Base-by-base conservation (phyloP, 2,888 invertebrate genomes). In the Habrosyne pyritoides region DNA sequence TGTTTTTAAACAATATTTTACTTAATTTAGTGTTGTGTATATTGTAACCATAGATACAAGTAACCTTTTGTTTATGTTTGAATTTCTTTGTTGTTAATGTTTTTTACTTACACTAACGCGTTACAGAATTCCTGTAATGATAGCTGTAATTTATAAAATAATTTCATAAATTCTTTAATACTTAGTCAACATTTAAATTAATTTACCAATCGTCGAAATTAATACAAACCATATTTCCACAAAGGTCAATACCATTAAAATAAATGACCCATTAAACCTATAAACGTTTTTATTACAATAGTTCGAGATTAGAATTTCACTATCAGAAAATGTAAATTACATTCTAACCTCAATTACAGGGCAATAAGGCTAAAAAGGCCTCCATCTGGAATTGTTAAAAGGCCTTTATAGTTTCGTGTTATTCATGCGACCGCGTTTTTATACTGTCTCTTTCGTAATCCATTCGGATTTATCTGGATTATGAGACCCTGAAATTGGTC, bases 341-440 rank as follows among this genome's bases (percentile, higher is more conserved):
- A 18, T 28, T 50, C 10, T 18, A 30, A 28, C 50, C 50, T 49
- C 14, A 49, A 28, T 49, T 49, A 28, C 49, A 14, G 28, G n/a
- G 49, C 5, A 26, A 49, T 50, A 30, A 50, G 10, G 8, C 14
- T 18, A 42, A 42, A 42, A 18, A 21, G 12, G 21, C 28, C 28
- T 18, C 21, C 21, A 28, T 50, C 6, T 28, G 18, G 12, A 28
- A 14, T 18, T 8, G 8, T 42, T 42, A 6, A 42, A 8, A 42
- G 42, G 1, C 18, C 42, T 18, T 42, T 8, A 42, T 42, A 42
- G 42, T 42, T 42, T 42, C 18, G 18, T 42, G 42, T 42, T 42
- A 42, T 18, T 55, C 36, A 52, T 59, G 55, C 5, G n/a, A 33
- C 33, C 28, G 28, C 5, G n/a, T 33, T 33, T 4, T n/a, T n/a